Percentiles rank a stretch among this genome's conserved stretches.
Conservation (phyloP, 2,113 vertebrate genomes). For the Siphamia tubifer region DNA sequence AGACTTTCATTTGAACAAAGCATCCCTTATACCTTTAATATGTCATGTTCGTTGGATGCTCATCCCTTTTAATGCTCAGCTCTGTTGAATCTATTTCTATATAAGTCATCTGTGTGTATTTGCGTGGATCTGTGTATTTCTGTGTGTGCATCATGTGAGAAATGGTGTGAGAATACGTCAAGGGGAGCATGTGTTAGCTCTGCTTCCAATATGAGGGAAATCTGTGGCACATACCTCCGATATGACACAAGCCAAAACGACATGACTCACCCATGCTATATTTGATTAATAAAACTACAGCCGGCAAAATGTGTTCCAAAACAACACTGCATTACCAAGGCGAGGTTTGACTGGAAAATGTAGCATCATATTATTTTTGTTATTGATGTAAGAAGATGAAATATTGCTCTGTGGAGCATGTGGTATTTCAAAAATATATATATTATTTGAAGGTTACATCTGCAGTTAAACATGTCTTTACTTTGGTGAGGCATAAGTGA, state of each 20-base stretch:
- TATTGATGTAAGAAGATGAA: not conserved
- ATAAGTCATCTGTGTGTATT: slow-evolving; percentile 30
- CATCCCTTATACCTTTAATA: no score
- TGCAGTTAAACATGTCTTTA: slow-evolving; percentile 18
- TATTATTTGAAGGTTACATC: slow-evolving; percentile 14
- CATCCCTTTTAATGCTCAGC: not conserved
- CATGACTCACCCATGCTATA: slow-evolving; percentile 61
- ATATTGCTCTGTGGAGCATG: not conserved
- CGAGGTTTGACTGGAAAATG: not conserved
- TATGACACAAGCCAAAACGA: slow-evolving; percentile 60
- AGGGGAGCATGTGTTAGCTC: slow-evolving; percentile 74
- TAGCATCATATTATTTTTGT: not conserved
- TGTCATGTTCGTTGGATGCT: not conserved
- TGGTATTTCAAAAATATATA: not conserved
- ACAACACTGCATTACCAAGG: slow-evolving; percentile 3
- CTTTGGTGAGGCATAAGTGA: not conserved
- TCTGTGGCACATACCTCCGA: slow-evolving; percentile 71
- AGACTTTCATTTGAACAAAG: no score
- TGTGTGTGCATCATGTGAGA: slow-evolving; percentile 58
- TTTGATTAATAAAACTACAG: slow-evolving; percentile 62
- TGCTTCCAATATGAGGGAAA: slow-evolving; percentile 75
- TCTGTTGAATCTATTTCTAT: slow-evolving; percentile 44
- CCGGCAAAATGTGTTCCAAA: slow-evolving; percentile 27
- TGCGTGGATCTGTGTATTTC: not conserved
- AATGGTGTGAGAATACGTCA: slow-evolving; percentile 70